Evolutionary conservation across 2,888 invertebrate genomes (phyloP).

Genomic region (Synergus gifuensis): DNA sequence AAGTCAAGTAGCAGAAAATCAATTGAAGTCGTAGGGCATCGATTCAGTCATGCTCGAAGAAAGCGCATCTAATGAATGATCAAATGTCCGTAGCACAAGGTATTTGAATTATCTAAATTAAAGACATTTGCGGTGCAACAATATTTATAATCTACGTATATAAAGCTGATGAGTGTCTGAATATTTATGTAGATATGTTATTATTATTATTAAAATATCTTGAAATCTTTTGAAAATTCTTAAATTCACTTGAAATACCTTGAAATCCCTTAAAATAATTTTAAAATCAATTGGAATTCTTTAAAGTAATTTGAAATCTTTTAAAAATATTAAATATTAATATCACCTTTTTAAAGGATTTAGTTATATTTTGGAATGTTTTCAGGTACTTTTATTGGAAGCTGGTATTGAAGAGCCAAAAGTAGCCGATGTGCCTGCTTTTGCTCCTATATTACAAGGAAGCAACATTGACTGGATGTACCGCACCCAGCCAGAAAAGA

Average conservation of each 20-base stretch:
- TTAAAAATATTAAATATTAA: too few relatives aligned
- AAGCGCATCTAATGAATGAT: constrained; percentile 8
- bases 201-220: too few relatives aligned
- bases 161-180: too few relatives aligned
- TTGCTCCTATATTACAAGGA: constrained; percentile 79
- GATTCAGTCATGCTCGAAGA: neutral
- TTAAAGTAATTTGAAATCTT: too few relatives aligned
- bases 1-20: constrained; percentile 18
- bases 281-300: too few relatives aligned
- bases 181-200: too few relatives aligned
- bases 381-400: constrained; percentile 83
- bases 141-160: too few relatives aligned
- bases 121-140: neutral
- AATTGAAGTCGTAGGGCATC: constrained; percentile 3
- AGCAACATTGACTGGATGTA: constrained; percentile 85
- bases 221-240: too few relatives aligned
- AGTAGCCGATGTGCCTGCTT: constrained; percentile 83
- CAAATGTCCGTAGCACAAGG: neutral
- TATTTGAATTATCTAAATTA: neutral
- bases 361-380: constrained; percentile 57
- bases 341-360: neutral
- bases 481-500: constrained; percentile 82
- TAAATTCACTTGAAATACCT: too few relatives aligned
- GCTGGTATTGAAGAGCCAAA: constrained; percentile 85
- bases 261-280: too few relatives aligned